Evolutionary conservation across 2,797 vertebrate species (phyloP).

Genomic region (Myotis pilosus): DNA sequence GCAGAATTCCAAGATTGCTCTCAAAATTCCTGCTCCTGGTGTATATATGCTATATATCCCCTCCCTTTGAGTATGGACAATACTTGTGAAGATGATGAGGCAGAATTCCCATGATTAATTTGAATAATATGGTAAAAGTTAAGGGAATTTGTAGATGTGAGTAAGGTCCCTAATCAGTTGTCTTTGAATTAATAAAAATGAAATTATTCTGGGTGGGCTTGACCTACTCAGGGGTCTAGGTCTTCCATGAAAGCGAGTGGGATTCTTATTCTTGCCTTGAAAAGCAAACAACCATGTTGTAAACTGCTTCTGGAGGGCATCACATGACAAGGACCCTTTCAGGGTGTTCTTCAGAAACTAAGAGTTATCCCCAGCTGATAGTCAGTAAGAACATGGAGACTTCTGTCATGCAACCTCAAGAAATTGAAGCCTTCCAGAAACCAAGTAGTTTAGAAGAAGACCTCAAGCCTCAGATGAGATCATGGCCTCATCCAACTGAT

Average conservation of each 20-base stretch:
- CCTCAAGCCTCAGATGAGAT: not conserved
- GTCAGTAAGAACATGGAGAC: not conserved
- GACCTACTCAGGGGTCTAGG: not conserved
- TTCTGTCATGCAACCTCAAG: not conserved
- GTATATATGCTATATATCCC: not conserved
- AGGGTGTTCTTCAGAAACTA: not conserved
- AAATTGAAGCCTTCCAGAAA: not conserved
- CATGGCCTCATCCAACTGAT: not conserved
- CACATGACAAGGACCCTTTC: not conserved
- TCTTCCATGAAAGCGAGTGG: not conserved
- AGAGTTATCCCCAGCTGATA: not conserved
- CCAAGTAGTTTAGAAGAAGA: not conserved
- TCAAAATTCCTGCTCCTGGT: not conserved
- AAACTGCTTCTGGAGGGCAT: not conserved
- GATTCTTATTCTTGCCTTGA: not conserved
- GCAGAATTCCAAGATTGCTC: not conserved
- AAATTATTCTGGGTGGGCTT: not conserved
- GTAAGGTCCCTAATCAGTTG: not conserved
- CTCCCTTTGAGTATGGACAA: not conserved
- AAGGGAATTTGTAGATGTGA: not conserved
- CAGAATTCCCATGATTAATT: not conserved
- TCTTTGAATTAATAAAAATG: not conserved
- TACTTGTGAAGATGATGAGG: not conserved
- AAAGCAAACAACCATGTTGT: not conserved
- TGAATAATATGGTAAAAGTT: not conserved